Percentiles rank a stretch among this genome's conserved stretches.
phyloP scores from a whole-genome alignment of 2,797 vertebrate species.

The Octomys mimax region DNA sequence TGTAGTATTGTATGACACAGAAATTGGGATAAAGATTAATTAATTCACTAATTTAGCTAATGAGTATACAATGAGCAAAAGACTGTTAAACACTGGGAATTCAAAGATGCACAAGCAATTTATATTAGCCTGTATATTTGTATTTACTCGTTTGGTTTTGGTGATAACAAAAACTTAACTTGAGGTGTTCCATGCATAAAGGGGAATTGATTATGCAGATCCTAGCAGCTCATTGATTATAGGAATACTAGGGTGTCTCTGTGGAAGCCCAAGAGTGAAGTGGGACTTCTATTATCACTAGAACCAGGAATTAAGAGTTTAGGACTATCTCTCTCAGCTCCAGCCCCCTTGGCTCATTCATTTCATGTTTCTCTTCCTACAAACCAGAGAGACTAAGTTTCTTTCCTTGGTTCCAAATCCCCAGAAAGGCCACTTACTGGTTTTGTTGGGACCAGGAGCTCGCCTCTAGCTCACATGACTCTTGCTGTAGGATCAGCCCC shows the following conservation, averaged over 20 bases:
- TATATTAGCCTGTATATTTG: slow-evolving; percentile 26
- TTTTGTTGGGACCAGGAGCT: neutral
- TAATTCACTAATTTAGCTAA: slow-evolving; percentile 69
- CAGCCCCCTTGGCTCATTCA: neutral
- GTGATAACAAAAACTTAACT: slow-evolving; percentile 61
- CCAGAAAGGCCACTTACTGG: neutral
- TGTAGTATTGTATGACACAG: neutral
- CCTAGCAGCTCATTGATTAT: neutral
- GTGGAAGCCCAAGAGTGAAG: neutral
- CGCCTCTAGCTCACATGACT: neutral
- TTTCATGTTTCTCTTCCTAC: neutral
- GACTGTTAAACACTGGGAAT: slow-evolving; percentile 44
- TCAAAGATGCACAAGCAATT: slow-evolving; percentile 29
- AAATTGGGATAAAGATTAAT: slow-evolving; percentile 60
- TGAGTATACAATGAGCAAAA: slow-evolving; percentile 59
- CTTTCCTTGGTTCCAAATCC: neutral
- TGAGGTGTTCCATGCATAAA: neutral
- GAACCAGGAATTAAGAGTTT: neutral
- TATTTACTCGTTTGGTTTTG: slow-evolving; percentile 63
- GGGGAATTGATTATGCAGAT: slow-evolving; percentile 19
- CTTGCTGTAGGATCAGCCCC: neutral
- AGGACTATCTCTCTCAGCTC: neutral
- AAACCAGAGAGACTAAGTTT: neutral
- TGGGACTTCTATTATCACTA: neutral
- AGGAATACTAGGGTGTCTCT: neutral